Percentiles rank a stretch among this genome's conserved stretches.
Evolutionary conservation across 53 echinoderm and acorn worm species (phyloP).

Genomic region (Paracentrotus lividus): DNA sequence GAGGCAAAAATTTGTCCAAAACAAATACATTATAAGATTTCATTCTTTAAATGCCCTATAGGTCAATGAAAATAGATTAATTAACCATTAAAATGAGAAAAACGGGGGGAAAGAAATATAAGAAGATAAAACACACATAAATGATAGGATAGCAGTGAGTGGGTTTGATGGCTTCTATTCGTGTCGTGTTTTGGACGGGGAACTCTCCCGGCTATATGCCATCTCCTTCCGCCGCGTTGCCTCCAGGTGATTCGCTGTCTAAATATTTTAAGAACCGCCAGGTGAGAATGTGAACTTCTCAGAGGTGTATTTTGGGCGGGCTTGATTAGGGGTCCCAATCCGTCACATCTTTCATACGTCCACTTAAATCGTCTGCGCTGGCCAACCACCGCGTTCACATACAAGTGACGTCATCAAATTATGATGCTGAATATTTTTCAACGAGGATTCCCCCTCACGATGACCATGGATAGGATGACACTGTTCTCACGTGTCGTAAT

Average conservation of each 20-base stretch:
- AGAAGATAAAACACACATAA: no score
- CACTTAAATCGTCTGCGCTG: background rate
- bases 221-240: constrained; percentile 27
- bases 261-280: constrained; percentile 51
- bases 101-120: no score
- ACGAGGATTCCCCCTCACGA: background rate
- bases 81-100: no score
- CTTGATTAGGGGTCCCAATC: constrained; percentile 27
- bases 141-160: background rate
- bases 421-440: background rate
- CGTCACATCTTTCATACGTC: background rate
- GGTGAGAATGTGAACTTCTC: constrained; percentile 25
- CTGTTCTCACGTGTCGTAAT: background rate
- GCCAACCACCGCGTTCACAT: background rate
- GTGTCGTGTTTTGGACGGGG: background rate
- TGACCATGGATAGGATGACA: background rate
- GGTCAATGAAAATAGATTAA: no score
- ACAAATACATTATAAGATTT: no score
- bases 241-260: constrained; percentile 53
- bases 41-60: no score
- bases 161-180: background rate
- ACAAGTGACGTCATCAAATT: constrained; percentile 11
- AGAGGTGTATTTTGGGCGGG: constrained; percentile 30
- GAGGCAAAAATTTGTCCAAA: no score
- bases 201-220: constrained; percentile 3